Evolutionary conservation across 2,888 invertebrate species (phyloP).

Genomic region (Andrena bucephala): DNA sequence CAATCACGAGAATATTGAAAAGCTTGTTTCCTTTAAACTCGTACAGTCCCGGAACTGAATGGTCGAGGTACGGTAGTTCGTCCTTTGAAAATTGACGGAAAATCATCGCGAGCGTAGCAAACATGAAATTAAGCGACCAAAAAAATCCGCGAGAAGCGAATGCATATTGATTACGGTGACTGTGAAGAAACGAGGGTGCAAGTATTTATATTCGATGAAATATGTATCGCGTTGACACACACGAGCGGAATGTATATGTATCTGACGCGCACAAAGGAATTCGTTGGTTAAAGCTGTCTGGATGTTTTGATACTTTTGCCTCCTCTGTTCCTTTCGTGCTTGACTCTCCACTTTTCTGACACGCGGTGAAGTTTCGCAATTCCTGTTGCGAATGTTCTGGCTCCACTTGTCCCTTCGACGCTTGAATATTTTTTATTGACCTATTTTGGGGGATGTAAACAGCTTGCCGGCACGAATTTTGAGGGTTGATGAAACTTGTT

Average conservation of each 20-base stretch:
- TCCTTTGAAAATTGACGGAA: neutral
- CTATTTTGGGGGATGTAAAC: neutral
- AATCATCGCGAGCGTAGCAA: constrained; percentile 26
- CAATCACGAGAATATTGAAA: neutral
- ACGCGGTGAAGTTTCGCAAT: constrained; percentile 20
- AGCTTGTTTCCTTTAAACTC: neutral
- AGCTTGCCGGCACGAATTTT: neutral
- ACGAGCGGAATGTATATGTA: constrained; percentile 19
- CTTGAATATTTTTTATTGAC: neutral
- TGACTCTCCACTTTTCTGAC: constrained; percentile 33
- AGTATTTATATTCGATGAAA: constrained; percentile 61
- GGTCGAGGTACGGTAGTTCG: neutral
- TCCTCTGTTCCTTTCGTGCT: constrained; percentile 32
- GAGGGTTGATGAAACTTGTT: neutral
- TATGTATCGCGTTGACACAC: constrained; percentile 52
- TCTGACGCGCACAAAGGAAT: constrained; percentile 49
- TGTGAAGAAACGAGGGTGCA: constrained; percentile 36
- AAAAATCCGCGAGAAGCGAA: constrained; percentile 31
- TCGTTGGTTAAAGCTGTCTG: constrained; percentile 39
- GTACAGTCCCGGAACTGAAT: neutral
- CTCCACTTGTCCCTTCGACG: neutral
- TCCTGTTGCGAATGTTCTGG: neutral
- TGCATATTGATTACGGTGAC: constrained; percentile 52
- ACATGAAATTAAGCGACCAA: constrained; percentile 35
- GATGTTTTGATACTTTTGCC: constrained; percentile 53